Evolutionary conservation across 2,797 vertebrate species (phyloP).

Genomic region (Delichon dasypus): DNA sequence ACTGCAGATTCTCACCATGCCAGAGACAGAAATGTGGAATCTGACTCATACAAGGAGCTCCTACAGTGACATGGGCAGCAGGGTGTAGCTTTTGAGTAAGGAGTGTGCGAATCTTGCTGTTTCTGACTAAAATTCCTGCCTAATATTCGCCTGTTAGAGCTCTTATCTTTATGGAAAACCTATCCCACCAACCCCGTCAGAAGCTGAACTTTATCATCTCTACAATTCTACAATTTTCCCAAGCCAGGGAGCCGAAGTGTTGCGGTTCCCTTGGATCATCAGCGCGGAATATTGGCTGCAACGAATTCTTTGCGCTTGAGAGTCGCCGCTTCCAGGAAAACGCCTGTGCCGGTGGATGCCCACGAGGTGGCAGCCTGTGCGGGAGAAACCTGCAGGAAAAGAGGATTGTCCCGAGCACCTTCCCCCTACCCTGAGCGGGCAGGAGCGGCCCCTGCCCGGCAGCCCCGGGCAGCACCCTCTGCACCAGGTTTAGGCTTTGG

Average conservation of each 20-base stretch:
- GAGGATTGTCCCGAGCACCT: fast-evolving
- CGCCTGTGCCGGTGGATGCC: neutral
- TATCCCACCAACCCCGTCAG: neutral
- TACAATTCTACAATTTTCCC: neutral
- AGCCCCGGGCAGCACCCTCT: neutral
- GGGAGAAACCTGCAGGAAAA: neutral
- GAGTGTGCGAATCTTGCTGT: neutral
- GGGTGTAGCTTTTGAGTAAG: neutral
- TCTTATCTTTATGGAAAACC: neutral
- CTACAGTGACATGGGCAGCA: fast-evolving
- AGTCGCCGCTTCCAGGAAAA: neutral
- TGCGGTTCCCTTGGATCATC: neutral
- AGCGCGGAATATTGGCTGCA: neutral
- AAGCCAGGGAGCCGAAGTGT: neutral
- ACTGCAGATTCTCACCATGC: neutral
- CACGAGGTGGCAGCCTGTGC: conserved; percentile 55
- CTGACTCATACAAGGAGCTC: neutral
- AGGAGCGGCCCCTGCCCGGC: neutral
- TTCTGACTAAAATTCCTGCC: neutral
- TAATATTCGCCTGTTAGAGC: neutral
- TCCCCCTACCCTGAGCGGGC: neutral
- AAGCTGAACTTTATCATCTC: neutral
- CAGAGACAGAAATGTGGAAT: neutral
- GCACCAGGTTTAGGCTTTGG: fast-evolving
- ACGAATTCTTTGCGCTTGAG: fast-evolving